These are phyloP conservation scores for Caerostris extrusa DNA, from an alignment of 1,140 invertebrate species.

Conservation along the genomic window DNA sequence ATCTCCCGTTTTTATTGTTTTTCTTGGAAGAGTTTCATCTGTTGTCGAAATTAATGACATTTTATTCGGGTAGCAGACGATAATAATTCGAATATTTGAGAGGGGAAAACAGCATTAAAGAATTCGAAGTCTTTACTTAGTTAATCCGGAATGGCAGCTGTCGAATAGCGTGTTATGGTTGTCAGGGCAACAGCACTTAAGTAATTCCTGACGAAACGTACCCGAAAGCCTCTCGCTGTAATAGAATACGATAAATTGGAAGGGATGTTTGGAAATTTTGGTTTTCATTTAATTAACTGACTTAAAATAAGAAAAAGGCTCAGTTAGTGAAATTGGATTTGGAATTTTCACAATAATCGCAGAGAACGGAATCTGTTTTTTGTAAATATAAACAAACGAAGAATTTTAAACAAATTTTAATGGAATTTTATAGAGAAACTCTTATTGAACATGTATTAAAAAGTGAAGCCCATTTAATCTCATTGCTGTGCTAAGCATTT, in stretches of 20 bases:
- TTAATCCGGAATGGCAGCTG: conserved; percentile 63
- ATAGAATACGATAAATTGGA: background rate
- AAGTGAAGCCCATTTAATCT: too few species aligned
- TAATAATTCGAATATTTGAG: conserved; percentile 34
- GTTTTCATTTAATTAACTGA: conserved; percentile 9
- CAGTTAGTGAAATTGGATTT: background rate
- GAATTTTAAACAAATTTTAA: too few species aligned
- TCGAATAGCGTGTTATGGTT: conserved; percentile 28
- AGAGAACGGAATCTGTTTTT: too few species aligned
- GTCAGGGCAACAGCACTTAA: background rate
- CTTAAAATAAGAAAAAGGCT: background rate
- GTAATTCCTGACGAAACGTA: background rate
- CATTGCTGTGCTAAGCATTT: too few species aligned
- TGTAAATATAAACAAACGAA: too few species aligned
- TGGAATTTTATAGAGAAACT: too few species aligned
- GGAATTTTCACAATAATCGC: background rate
- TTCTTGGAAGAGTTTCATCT: background rate
- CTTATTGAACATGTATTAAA: too few species aligned
- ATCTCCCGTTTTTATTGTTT: background rate
- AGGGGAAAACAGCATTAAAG: conserved; percentile 39
- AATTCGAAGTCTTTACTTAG: conserved; percentile 55
- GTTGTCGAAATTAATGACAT: conserved; percentile 65
- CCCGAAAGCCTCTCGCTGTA: background rate
- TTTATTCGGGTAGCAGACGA: conserved; percentile 1
- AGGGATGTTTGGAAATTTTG: background rate